Conservation (phyloP, 1,140 invertebrate genomes). For the Euschistus heros region DNA sequence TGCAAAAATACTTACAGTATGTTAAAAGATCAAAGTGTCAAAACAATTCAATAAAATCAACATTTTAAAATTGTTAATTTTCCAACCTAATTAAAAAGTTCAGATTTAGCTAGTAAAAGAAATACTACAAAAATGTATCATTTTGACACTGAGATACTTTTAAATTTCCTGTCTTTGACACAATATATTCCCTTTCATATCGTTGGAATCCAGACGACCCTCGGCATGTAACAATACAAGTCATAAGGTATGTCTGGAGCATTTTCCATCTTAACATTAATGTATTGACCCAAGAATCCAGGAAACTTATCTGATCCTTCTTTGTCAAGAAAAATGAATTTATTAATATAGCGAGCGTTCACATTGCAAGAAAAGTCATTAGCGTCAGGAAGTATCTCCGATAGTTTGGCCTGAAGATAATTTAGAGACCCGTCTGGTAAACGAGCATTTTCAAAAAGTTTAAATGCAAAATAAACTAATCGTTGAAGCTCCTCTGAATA, state of each 20-base stretch:
- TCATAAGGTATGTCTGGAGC: constrained; percentile 10
- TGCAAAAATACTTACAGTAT: too few species aligned
- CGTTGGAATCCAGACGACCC: constrained; percentile 7
- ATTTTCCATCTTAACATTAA: constrained; percentile 7
- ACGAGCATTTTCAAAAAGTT: constrained; percentile 3
- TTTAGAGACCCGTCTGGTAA: background rate
- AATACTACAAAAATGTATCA: too few species aligned
- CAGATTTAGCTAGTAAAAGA: too few species aligned
- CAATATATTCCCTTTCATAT: background rate
- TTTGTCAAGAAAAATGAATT: background rate
- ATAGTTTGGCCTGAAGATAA: background rate
- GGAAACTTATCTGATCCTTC: constrained; percentile 12
- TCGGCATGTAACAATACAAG: constrained; percentile 6
- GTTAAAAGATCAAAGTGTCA: too few species aligned
- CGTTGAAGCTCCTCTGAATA: constrained; percentile 5
- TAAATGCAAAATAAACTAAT: background rate
- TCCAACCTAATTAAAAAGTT: too few species aligned
- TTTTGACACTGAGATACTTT: too few species aligned
- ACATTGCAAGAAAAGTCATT: background rate
- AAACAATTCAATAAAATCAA: too few species aligned
- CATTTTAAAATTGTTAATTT: too few species aligned
- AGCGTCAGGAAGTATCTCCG: background rate
- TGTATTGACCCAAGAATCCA: constrained; percentile 1
- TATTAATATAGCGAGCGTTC: constrained; percentile 6
- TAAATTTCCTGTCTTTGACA: too few species aligned